These are phyloP conservation scores for Saxicola maurus DNA, from an alignment of 2,797 vertebrate species.

Conservation along the genomic window DNA sequence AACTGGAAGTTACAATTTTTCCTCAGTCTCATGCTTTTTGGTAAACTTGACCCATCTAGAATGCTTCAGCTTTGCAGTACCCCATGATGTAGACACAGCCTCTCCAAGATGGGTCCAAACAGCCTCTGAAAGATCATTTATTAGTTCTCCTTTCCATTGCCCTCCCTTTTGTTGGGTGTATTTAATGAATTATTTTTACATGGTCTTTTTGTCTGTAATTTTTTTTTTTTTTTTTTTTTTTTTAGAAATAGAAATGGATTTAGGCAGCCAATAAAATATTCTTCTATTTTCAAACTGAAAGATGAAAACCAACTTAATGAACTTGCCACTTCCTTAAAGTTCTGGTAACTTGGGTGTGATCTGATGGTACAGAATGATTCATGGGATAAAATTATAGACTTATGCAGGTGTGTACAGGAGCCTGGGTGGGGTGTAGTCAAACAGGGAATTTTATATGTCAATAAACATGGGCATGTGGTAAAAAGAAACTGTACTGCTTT, in stretches of 20 bases:
- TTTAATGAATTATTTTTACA: constrained; percentile 29
- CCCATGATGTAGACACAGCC: not conserved
- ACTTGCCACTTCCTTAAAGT: constrained; percentile 62
- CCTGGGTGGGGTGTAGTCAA: constrained; percentile 62
- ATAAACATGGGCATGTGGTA: constrained; percentile 47
- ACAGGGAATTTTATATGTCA: constrained; percentile 54
- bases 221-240: not conserved
- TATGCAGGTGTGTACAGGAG: constrained; percentile 71
- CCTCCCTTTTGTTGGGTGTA: not conserved
- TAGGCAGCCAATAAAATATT: constrained; percentile 47
- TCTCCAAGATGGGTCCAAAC: not conserved
- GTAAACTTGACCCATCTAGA: not conserved
- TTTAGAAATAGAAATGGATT: not conserved
- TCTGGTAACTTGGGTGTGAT: constrained; percentile 74
- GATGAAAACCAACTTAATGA: constrained; percentile 55
- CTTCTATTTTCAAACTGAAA: constrained; percentile 45
- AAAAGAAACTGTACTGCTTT: constrained; percentile 27
- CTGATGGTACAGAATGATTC: constrained; percentile 68
- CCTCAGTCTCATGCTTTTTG: not conserved
- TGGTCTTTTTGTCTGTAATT: not conserved
- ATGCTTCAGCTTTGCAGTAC: not conserved
- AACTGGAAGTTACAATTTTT: constrained; percentile 1
- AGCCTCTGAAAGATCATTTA: not conserved
- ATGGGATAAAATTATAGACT: constrained; percentile 73
- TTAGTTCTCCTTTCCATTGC: not conserved